These are phyloP conservation scores for Solenodon paradoxus DNA, from an alignment of 2,113 vertebrate species.

Conservation along the genomic window DNA sequence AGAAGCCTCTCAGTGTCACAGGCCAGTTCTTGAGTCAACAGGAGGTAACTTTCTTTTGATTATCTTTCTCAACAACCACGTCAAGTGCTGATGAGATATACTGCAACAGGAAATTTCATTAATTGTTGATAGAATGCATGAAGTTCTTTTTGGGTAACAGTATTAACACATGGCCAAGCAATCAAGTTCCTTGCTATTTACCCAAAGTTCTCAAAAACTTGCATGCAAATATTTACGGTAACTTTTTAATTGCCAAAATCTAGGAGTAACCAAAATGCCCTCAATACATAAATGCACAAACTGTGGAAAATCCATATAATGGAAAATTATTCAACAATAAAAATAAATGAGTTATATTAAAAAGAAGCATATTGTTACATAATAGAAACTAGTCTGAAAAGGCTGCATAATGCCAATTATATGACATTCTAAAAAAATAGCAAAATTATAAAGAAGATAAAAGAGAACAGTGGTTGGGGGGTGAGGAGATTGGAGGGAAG, in stretches of 20 bases:
- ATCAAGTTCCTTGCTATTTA: background rate
- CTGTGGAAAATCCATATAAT: background rate
- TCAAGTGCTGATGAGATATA: background rate
- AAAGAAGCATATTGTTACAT: background rate
- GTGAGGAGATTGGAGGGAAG: background rate
- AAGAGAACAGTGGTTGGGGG: background rate
- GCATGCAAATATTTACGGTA: background rate
- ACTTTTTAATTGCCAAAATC: background rate
- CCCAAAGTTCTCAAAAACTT: background rate
- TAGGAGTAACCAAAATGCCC: background rate
- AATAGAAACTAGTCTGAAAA: background rate
- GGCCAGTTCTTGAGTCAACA: too few relatives aligned
- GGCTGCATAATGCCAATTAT: background rate
- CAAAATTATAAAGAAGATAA: background rate
- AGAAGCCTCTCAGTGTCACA: too few relatives aligned
- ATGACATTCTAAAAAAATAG: background rate
- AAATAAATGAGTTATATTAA: background rate
- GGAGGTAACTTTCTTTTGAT: too few relatives aligned
- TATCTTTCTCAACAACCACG: background rate
- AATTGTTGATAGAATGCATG: background rate
- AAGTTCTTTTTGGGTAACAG: background rate
- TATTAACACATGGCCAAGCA: background rate
- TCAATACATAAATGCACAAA: background rate
- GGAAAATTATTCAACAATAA: background rate
- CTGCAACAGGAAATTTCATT: background rate